phyloP scores from a whole-genome alignment of 2,113 vertebrate species.

The Nettapus auritus region DNA sequence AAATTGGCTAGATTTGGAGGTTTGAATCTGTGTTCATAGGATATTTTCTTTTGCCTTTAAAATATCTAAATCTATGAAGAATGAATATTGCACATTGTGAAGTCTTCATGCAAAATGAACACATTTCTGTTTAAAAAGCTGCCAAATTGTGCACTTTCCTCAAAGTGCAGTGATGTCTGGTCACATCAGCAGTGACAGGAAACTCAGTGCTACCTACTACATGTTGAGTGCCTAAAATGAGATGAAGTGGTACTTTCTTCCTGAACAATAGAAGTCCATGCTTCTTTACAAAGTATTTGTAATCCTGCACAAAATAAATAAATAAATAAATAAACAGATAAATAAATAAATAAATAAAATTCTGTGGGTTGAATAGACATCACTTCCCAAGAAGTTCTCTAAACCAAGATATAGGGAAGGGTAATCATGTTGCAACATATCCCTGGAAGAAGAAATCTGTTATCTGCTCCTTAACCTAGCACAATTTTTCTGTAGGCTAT shows the following conservation, averaged over 20 bases:
- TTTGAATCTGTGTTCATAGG: not conserved
- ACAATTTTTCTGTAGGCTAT: not conserved
- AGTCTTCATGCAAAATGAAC: not conserved
- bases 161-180: not conserved
- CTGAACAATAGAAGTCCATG: not conserved
- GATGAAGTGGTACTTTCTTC: not conserved
- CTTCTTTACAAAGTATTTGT: not conserved
- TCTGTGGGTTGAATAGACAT: fast-evolving
- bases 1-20: not conserved
- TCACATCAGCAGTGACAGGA: not conserved
- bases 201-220: not conserved
- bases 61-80: not conserved
- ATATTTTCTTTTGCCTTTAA: not conserved
- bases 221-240: not conserved
- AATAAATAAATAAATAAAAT: not conserved
- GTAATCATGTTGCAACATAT: not conserved
- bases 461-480: not conserved
- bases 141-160: not conserved
- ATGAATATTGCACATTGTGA: not conserved
- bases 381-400: not conserved
- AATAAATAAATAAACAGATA: not conserved
- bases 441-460: not conserved
- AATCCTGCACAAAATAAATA: not conserved
- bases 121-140: not conserved
- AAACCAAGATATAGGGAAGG: not conserved